These are phyloP conservation scores for Acanthisitta chloris DNA, from an alignment of 2,113 vertebrate species.

Conservation along the genomic window DNA sequence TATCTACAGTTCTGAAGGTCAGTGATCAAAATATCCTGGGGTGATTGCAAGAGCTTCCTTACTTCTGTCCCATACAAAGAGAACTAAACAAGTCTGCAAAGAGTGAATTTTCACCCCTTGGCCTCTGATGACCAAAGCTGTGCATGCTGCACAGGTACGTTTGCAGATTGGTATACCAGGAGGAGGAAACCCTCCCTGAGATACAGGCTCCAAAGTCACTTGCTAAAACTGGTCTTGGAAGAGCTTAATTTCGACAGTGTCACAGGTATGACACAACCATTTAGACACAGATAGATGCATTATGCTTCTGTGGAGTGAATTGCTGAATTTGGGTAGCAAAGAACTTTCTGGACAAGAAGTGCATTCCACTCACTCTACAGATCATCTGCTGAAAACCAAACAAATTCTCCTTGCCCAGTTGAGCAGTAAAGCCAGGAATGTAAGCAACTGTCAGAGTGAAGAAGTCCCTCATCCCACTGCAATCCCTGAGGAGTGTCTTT, in stretches of 20 bases:
- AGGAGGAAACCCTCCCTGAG: not conserved
- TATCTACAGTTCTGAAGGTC: not conserved
- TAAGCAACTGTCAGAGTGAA: not conserved
- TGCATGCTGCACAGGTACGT: not conserved
- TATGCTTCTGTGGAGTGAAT: not conserved
- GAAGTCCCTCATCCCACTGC: not conserved
- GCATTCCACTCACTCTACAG: not conserved
- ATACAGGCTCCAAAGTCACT: rapidly evolving
- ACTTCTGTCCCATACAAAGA: not conserved
- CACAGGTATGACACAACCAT: too few relatives aligned
- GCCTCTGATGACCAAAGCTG: not conserved
- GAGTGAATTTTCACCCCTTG: not conserved
- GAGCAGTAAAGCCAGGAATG: not conserved
- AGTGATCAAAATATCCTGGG: not conserved
- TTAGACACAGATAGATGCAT: not conserved
- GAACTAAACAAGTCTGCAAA: not conserved
- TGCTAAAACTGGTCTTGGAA: not conserved
- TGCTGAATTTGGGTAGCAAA: not conserved
- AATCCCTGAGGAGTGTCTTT: not conserved
- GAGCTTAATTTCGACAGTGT: not conserved
- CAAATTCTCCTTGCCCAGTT: not conserved
- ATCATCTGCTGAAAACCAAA: not conserved
- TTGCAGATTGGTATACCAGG: not conserved
- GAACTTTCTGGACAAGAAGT: not conserved
- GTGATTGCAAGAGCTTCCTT: not conserved